Evolutionary conservation across 2,113 vertebrate species (phyloP).

Genomic region (Muntiacus reevesi): DNA sequence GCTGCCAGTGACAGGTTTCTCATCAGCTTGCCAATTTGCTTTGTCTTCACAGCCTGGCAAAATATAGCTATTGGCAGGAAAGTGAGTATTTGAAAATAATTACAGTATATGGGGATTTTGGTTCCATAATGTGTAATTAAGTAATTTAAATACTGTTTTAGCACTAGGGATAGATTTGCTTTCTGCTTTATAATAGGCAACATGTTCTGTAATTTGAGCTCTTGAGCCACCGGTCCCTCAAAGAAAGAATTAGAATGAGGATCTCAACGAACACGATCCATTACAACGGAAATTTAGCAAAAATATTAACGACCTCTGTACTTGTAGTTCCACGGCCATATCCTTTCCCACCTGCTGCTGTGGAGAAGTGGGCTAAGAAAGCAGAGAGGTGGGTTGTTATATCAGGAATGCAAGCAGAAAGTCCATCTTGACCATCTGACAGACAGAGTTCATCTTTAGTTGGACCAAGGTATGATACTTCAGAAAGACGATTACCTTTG

Average conservation of each 20-base stretch:
- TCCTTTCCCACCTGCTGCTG: not conserved
- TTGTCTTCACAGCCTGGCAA: constrained; percentile 59
- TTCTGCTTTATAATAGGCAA: not conserved
- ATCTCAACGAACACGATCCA: not conserved
- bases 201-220: not conserved
- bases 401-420: not conserved
- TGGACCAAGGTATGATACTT: not conserved
- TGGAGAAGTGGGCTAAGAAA: not conserved
- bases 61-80: constrained; percentile 59
- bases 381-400: not conserved
- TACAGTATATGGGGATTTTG: constrained; percentile 30
- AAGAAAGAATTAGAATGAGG: not conserved
- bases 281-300: not conserved
- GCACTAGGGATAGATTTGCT: not conserved
- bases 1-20: constrained; percentile 42
- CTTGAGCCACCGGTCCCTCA: not conserved
- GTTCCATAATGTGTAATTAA: constrained; percentile 54
- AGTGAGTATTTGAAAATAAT: constrained; percentile 61
- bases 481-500: not conserved
- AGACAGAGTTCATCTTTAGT: not conserved
- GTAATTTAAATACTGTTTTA: constrained; percentile 52
- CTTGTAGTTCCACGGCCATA: not conserved
- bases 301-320: constrained; percentile 10
- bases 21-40: constrained; percentile 54
- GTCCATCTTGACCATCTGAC: not conserved